Base-by-base conservation (phyloP, 2,888 invertebrate species). In the Apodemia zela region DNA sequence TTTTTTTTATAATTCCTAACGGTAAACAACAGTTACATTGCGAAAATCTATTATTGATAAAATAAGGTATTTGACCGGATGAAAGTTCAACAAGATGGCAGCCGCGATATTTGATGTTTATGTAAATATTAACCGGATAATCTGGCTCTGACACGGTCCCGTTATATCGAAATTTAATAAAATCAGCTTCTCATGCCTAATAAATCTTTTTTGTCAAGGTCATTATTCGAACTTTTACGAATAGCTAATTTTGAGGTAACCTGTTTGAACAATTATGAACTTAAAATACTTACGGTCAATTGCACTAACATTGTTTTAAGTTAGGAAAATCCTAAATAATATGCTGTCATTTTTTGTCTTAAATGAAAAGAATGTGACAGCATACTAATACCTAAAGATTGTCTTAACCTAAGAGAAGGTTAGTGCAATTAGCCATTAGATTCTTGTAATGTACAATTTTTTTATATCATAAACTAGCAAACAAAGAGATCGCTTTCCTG, bases 31-130 rank as follows among this genome's bases (percentile, higher is more conserved):
- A 45, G 73, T 72, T 73, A n/a, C 33, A 8, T 73, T 65, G 72
- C 70, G 69, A 72, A 73, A 74, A 49, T 17, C 8, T 49, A 49
- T 49, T 10, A 33, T 33, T 33, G 33, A 33, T 33, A 33, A 33
- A 17, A 49, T 15, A 73, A 21, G 75, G 79, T 76, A 65, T 72
- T 77, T 74, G 74, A 75, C 76, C 75, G 74, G 15, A 42, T 15
- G 61, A 68, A 62, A 63, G 67, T 68, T 63, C 58, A 65, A 64
- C 65, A 62, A 63, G 66, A 21, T 51, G 51, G 51, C 61, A 42
- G 42, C 42, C 58, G 51, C 63, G 65, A 65, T 61, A 66, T 65
- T 63, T 64, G 62, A 62, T 67, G 67, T 68, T 62, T 68, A 68
- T 65, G 66, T 65, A 66, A 69, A 69, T 66, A 21, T 13, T 51